A percentile compares a stretch with the other conserved stretches of the same genome.
phyloP scores from a whole-genome alignment of 2,797 vertebrate genomes.

The Anniella stebbinsi region DNA sequence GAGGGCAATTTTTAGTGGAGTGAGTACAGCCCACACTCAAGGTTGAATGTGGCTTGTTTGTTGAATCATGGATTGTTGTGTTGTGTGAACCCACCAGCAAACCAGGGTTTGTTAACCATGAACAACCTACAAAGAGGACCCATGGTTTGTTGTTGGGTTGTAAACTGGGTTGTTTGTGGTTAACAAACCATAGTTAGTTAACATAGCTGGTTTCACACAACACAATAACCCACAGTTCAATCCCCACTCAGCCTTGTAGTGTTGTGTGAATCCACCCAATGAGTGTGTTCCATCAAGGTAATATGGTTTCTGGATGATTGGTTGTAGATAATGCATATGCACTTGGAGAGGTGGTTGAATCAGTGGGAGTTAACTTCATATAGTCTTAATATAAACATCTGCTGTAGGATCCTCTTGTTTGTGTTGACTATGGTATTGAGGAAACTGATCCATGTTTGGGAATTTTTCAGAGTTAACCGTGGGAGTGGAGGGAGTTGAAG shows the following conservation, averaged over 20 bases:
- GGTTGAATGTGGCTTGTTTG: too few relatives aligned
- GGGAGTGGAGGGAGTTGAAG: not conserved
- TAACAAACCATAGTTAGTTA: too few relatives aligned
- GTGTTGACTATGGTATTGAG: not conserved
- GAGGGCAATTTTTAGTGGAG: not conserved
- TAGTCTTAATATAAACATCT: not conserved
- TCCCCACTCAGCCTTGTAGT: not conserved
- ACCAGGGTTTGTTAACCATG: too few relatives aligned
- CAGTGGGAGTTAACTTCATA: not conserved
- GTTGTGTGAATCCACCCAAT: not conserved
- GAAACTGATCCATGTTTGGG: not conserved
- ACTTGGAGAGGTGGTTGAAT: not conserved
- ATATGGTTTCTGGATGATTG: not conserved
- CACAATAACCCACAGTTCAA: too few relatives aligned
- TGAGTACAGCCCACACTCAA: not conserved
- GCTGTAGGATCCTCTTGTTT: not conserved
- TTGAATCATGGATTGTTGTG: too few relatives aligned
- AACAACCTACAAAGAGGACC: too few relatives aligned
- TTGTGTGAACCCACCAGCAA: rapidly evolving
- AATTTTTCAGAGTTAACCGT: too few relatives aligned
- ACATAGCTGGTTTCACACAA: too few relatives aligned
- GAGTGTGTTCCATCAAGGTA: not conserved
- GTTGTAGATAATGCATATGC: not conserved
- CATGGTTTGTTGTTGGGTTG: too few relatives aligned
- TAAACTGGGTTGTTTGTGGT: too few relatives aligned